Base-by-base conservation (phyloP, 2,113 vertebrate species). In the Cyanocitta stelleri region DNA sequence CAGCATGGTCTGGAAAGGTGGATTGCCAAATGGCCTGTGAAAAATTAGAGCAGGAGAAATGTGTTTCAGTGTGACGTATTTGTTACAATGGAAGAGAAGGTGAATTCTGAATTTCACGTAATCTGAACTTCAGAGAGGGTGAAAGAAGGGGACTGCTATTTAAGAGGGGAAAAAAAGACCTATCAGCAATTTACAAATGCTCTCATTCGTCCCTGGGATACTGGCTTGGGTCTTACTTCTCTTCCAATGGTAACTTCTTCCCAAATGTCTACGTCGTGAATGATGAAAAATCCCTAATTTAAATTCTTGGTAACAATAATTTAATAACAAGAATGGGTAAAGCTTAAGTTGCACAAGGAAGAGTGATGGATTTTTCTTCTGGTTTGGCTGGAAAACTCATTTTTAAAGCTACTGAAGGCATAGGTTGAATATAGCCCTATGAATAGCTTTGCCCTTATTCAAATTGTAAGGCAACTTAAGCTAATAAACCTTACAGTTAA, bases 21-120 rank as follows among this genome's bases (percentile, higher is more conserved):
- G 73, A 94, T 95, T 96, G 78, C 58, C 59, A 94, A 95, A 78
- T 27, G 39, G 43, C 12, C 64, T 66, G 22, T 86, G 80, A 94
- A 91, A 93, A 96, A 97, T 95, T 85, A 89, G 78, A 92, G 67
- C 16, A 63, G 11, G 16, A 19, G 11, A 91, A 96, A 86, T 61
- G 83, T 48, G 67, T 83, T 90, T 95, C 80, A 67, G 5, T 61
- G 37, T 93, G 93, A 90, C 11, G 24, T 48, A 80, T 91, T 81
- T 64, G 54, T 91, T 97, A 72, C 71, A 52, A 30, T 30, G 66
- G 59, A 93, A 46, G 22, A 91, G 67, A 94, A 94, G 71, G 35
- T 27, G 62, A 82, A 95, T 96, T 94, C 93, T 90, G 61, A 64
- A 88, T 93, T 92, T 89, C 29, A 56, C 7, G 4, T 29, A 54